Evolutionary conservation across 2,888 invertebrate genomes (phyloP).

Genomic region (Mesorhabditis spiculigera): DNA sequence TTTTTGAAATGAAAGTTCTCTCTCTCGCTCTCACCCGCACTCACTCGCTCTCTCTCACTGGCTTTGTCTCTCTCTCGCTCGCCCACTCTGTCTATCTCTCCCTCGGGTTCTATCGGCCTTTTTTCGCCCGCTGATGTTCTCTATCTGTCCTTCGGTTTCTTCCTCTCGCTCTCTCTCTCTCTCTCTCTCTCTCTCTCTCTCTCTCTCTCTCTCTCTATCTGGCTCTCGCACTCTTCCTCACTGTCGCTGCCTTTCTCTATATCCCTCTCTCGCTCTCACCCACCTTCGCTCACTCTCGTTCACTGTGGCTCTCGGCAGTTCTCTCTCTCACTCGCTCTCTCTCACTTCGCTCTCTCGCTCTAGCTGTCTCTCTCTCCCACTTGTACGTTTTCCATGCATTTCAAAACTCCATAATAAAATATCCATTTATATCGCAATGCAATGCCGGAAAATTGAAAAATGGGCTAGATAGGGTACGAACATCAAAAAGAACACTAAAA

Average conservation of each 20-base stretch:
- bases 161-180: not conserved
- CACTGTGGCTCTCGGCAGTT: too few relatives aligned
- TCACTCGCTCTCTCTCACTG: not conserved
- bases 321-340: conserved; percentile 5
- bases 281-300: not conserved
- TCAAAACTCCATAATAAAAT: too few relatives aligned
- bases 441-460: too few relatives aligned
- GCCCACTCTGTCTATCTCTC: too few relatives aligned
- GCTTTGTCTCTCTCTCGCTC: not conserved
- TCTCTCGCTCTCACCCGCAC: not conserved
- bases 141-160: not conserved
- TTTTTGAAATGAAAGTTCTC: not conserved
- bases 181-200: not conserved
- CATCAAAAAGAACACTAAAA: not conserved
- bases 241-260: not conserved
- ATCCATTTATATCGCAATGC: too few relatives aligned
- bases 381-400: not conserved
- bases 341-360: not conserved
- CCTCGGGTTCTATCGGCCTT: not conserved
- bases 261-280: too few relatives aligned
- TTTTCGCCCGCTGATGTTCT: not conserved
- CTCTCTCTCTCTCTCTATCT: not conserved
- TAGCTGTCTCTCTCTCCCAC: not conserved
- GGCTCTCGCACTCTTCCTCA: not conserved
- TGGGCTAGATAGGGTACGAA: too few relatives aligned